Evolutionary conservation across 2,888 invertebrate species (phyloP).

Genomic region (Lasioglossum oenotherae): DNA sequence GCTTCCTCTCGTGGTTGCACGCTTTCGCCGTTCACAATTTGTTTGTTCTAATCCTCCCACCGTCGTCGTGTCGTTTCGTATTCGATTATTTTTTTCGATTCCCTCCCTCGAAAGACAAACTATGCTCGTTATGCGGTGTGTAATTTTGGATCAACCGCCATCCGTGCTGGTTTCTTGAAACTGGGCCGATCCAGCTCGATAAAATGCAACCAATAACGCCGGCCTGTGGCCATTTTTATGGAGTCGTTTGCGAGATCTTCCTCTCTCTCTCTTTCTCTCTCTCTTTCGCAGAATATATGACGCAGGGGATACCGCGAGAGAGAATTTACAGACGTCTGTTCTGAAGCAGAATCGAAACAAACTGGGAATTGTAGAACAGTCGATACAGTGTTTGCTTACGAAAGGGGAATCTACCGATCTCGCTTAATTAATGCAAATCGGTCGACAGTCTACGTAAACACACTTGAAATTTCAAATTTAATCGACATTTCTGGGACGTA

Average conservation of each 20-base stretch:
- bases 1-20: background rate
- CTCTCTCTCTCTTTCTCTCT: background rate
- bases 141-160: constrained; percentile 14
- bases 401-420: background rate
- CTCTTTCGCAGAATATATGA: background rate
- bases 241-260: background rate
- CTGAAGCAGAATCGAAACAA: background rate
- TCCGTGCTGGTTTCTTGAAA: background rate
- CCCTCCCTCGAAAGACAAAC: background rate
- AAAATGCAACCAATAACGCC: background rate
- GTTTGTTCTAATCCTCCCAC: constrained; percentile 40
- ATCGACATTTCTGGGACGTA: background rate
- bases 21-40: constrained; percentile 26
- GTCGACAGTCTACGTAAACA: background rate
- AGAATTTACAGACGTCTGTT: background rate
- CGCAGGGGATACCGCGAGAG: background rate
- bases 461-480: background rate
- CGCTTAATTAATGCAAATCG: background rate
- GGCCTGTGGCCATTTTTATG: background rate
- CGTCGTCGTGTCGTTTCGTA: background rate
- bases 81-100: background rate
- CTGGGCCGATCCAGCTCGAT: constrained; percentile 1
- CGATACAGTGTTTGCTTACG: background rate
- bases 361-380: background rate
- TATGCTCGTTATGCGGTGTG: constrained; percentile 25